A percentile compares a stretch with the other conserved stretches of the same genome.
These are phyloP conservation scores for Andrena bucephala DNA, from an alignment of 2,888 invertebrate genomes.

Conservation along the genomic window DNA sequence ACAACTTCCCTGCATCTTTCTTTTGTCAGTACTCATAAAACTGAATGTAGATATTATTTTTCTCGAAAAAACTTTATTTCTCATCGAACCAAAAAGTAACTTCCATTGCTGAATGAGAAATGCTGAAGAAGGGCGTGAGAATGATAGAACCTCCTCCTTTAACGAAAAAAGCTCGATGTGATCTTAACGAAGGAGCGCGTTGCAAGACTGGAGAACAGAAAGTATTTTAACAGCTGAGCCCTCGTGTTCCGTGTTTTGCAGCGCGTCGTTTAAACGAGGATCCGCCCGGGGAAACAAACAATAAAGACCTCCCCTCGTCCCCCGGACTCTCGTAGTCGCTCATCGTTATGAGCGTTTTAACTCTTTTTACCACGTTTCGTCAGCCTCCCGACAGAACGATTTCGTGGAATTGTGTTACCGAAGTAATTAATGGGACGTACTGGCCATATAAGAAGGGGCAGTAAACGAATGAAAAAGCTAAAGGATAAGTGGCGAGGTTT, in stretches of 20 bases:
- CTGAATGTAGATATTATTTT: too few species aligned
- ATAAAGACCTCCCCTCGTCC: constrained; percentile 31
- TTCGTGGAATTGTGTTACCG: constrained; percentile 24
- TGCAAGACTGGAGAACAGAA: constrained; percentile 15
- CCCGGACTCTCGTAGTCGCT: constrained; percentile 29
- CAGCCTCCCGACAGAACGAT: constrained; percentile 12
- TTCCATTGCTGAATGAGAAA: too few species aligned
- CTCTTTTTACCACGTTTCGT: constrained; percentile 27
- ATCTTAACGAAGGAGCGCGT: constrained; percentile 38
- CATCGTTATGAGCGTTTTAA: constrained; percentile 45
- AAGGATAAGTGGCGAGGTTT: too few species aligned
- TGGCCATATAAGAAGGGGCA: too few species aligned
- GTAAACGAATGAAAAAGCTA: background rate
- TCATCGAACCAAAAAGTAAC: too few species aligned
- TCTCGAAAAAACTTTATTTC: too few species aligned
- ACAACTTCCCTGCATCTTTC: too few species aligned
- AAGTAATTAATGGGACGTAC: constrained; percentile 27
- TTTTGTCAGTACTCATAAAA: too few species aligned
- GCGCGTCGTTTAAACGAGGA: constrained; percentile 46
- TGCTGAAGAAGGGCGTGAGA: background rate
- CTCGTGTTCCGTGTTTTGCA: constrained; percentile 40
- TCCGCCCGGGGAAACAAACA: constrained; percentile 45
- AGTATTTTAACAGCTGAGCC: constrained; percentile 53
- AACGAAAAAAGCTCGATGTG: constrained; percentile 19
- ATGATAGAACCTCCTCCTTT: background rate